Percentiles rank a stretch among this genome's conserved stretches.
These are phyloP conservation scores for Gortyna flavago DNA, from an alignment of 2,888 invertebrate genomes.

Conservation along the genomic window DNA sequence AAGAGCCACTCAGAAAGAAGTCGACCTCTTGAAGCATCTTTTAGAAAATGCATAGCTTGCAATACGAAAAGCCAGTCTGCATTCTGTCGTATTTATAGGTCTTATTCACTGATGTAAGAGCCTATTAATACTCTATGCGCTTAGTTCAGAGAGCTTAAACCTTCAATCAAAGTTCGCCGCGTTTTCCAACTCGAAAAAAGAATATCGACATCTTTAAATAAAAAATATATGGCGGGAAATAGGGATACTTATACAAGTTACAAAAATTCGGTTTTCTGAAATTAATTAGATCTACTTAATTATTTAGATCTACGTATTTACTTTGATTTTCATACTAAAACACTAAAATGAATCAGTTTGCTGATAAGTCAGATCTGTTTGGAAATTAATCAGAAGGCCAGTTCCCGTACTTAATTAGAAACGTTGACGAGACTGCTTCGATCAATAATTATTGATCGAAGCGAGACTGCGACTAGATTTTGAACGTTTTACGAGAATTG, in stretches of 20 bases:
- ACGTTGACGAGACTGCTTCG: no score
- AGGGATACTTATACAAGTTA: background rate
- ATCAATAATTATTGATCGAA: no score
- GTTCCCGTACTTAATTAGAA: background rate
- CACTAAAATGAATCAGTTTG: background rate
- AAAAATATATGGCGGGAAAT: background rate
- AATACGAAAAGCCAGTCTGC: conserved; percentile 27
- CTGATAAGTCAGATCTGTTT: background rate
- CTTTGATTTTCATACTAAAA: background rate
- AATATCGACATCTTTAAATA: background rate
- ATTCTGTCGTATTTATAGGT: conserved; percentile 47
- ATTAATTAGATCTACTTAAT: background rate
- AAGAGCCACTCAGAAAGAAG: conserved; percentile 34
- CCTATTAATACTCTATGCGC: conserved; percentile 12
- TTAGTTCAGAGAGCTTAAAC: conserved; percentile 23
- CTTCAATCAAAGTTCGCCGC: conserved; percentile 1
- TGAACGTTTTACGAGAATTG: no score
- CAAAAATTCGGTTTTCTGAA: background rate
- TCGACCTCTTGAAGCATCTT: conserved; percentile 37
- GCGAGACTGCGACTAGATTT: no score
- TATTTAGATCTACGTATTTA: background rate
- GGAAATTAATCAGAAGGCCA: conserved; percentile 6
- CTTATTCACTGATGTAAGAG: conserved; percentile 37
- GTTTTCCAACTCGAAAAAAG: conserved; percentile 12
- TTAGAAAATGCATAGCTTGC: conserved; percentile 54